A percentile compares a stretch with the other conserved stretches of the same genome.
These are phyloP conservation scores for Chauna torquata DNA, from an alignment of 2,113 vertebrate genomes.

Conservation along the genomic window DNA sequence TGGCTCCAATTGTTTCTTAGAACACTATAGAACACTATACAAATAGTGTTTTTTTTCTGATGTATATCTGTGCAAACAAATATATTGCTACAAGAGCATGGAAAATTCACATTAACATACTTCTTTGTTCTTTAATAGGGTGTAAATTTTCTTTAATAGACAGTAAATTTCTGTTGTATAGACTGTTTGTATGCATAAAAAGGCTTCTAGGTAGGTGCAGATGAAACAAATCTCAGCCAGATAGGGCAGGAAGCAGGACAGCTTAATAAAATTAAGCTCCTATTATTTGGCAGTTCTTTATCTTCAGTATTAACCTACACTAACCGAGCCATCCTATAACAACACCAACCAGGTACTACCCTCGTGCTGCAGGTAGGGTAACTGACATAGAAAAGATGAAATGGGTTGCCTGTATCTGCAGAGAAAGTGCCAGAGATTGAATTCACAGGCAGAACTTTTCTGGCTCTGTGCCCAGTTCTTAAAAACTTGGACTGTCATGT, in stretches of 20 bases:
- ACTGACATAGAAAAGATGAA: not conserved
- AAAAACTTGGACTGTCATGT: not conserved
- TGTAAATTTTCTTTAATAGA: not conserved
- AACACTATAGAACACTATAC: not conserved
- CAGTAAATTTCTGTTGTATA: not conserved
- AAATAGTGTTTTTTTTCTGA: not conserved
- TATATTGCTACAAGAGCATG: not conserved
- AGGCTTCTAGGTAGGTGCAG: not conserved
- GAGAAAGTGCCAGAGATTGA: not conserved
- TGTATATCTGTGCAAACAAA: not conserved
- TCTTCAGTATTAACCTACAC: too few relatives aligned
- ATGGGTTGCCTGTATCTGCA: not conserved
- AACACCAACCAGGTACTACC: not conserved
- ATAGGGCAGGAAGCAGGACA: not conserved
- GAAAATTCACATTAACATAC: not conserved
- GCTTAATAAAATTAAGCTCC: not conserved
- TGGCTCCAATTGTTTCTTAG: not conserved
- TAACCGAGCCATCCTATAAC: not conserved
- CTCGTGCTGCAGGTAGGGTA: accelerated
- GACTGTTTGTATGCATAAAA: not conserved
- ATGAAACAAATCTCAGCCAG: not conserved
- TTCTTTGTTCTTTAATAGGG: not conserved
- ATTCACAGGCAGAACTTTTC: not conserved
- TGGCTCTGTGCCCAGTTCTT: not conserved
- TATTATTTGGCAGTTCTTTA: not conserved